Evolutionary conservation across 2,797 vertebrate genomes (phyloP).

Genomic region (Lepilemur ruficaudatus): DNA sequence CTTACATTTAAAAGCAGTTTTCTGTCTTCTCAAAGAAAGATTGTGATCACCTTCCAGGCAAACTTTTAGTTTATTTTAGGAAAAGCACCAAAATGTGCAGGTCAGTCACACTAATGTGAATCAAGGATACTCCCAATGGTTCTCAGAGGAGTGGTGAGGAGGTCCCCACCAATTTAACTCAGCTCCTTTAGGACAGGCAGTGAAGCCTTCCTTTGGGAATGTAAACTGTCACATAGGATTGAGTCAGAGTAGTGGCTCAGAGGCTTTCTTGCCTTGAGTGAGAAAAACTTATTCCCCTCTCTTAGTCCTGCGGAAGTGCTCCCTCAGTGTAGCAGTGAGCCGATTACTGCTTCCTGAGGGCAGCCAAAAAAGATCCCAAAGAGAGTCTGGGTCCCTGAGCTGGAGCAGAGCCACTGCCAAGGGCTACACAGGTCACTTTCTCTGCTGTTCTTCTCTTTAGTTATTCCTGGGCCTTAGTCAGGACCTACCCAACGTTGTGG

Average conservation of each 20-base stretch:
- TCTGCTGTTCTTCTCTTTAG: background rate
- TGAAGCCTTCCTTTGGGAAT: conserved; percentile 21
- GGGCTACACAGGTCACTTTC: background rate
- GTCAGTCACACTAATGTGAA: background rate
- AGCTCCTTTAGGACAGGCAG: background rate
- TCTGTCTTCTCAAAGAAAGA: background rate
- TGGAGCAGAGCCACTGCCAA: background rate
- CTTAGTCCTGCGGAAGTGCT: background rate
- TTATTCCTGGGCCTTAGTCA: background rate
- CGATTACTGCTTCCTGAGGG: background rate
- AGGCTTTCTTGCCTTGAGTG: background rate
- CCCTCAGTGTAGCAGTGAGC: no score
- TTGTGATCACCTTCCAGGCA: background rate
- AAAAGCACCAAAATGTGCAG: background rate
- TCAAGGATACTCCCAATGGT: background rate
- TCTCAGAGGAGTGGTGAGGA: background rate
- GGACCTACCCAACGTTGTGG: background rate
- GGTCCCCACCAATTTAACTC: background rate
- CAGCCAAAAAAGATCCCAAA: background rate
- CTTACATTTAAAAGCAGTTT: background rate
- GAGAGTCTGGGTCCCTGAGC: background rate
- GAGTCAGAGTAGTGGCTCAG: background rate
- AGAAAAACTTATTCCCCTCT: background rate
- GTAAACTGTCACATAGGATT: background rate
- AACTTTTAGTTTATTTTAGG: background rate